These are phyloP conservation scores for Esox lucius DNA, from an alignment of 2,797 vertebrate species.

Conservation along the genomic window DNA sequence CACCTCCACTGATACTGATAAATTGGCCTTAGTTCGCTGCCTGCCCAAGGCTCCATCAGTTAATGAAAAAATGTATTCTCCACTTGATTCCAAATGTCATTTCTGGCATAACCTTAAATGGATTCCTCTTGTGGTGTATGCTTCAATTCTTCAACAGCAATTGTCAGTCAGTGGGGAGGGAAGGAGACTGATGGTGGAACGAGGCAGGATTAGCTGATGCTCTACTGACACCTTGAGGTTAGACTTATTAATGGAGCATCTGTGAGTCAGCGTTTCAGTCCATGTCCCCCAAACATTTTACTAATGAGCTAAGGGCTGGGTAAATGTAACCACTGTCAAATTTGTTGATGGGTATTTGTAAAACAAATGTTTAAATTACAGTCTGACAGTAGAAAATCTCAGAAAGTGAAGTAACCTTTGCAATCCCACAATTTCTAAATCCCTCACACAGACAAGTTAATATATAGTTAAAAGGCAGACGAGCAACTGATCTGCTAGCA, in stretches of 20 bases:
- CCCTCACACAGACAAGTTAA: background rate
- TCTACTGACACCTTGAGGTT: constrained; percentile 65
- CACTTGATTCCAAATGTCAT: constrained; percentile 57
- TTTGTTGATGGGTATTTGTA: background rate
- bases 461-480: background rate
- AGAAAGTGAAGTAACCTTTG: background rate
- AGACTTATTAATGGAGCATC: background rate
- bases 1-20: constrained; percentile 38
- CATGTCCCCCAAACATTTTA: background rate
- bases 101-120: constrained; percentile 50
- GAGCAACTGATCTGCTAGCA: background rate
- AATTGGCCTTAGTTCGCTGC: constrained; percentile 36
- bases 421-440: background rate
- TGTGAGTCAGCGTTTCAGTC: background rate
- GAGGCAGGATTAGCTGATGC: constrained; percentile 19
- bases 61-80: constrained; percentile 56
- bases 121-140: constrained; percentile 33
- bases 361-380: background rate
- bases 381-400: background rate
- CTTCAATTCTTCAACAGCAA: constrained; percentile 21
- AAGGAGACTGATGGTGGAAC: background rate
- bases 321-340: background rate
- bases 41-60: constrained; percentile 39
- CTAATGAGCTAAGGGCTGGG: background rate
- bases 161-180: constrained; percentile 13